Evolutionary conservation across 2,797 vertebrate genomes (phyloP), one percentile per base, ranked within the genome.

Genomic region (Pampus argenteus): DNA sequence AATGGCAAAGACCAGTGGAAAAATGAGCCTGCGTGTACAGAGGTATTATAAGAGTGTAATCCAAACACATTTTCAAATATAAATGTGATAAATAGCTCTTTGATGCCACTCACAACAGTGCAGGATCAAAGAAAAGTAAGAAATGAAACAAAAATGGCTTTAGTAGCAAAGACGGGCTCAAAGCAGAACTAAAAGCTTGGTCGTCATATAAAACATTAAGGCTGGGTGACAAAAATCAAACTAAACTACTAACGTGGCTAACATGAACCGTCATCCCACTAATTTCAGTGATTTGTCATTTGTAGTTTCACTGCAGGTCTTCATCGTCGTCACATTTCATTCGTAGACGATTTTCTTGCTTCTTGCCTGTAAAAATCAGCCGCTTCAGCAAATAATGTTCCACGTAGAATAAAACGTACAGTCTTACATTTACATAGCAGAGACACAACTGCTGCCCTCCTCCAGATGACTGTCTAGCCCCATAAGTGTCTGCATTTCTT

Each of bases 401-500:
- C 29, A 31, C 11, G 14, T 3, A 17, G 11, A 48, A 31, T n/a
- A 48, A 25, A 7, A 60, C n/a, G n/a, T n/a, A n/a, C 1, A 60
- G 9, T 36, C 28, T 23, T 7, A 38, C 22, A 26, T 38, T 6
- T 31, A 47, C 18, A 15, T 22, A 51, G n/a, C 8, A 61, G 23
- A 54, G 11, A 36, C 20, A 38, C 2, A 42, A 20, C 31, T n/a
- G 26, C 59, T 69, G 36, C 10, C 36, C 4, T 20, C 9, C 10
- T n/a, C 40, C 50, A 4, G 25, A 22, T 14, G 44, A 55, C 34
- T 47, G 50, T 13, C 18, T n/a, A 25, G 34, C 34, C 48, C 63
- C 51, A 74, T 59, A 34, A 68, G 47, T 50, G 64, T 40, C 26
- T 63, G 59, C 15, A 23, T 49, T 66, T 66, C 48, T 64, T 61